These are phyloP conservation scores for Panopea generosa DNA, from an alignment of 2,888 invertebrate genomes.

Conservation along the genomic window DNA sequence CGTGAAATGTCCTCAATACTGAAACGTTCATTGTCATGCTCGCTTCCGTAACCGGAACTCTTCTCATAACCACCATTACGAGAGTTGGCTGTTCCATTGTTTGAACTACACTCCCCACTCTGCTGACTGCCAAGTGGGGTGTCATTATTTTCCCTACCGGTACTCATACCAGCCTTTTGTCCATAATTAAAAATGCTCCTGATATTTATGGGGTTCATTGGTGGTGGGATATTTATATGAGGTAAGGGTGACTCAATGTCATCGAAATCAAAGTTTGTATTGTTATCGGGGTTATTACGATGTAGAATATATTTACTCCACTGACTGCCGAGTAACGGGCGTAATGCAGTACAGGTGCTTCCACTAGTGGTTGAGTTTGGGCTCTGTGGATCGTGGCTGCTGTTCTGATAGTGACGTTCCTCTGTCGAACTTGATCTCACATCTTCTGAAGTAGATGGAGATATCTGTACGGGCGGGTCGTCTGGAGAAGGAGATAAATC, in stretches of 20 bases:
- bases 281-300: slow-evolving; percentile 64
- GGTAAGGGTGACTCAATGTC: slow-evolving; percentile 68
- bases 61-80: slow-evolving; percentile 72
- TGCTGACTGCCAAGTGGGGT: slow-evolving; percentile 73
- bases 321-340: slow-evolving; percentile 75
- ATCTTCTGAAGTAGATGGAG: slow-evolving; percentile 79
- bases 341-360: slow-evolving; percentile 70
- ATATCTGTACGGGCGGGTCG: slow-evolving; percentile 76
- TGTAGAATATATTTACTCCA: slow-evolving; percentile 77
- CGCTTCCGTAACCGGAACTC: slow-evolving; percentile 81
- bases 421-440: slow-evolving; percentile 77
- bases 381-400: slow-evolving; percentile 71
- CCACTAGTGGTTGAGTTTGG: slow-evolving; percentile 77
- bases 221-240: slow-evolving; percentile 77
- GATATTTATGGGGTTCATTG: slow-evolving; percentile 78
- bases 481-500: slow-evolving; percentile 81
- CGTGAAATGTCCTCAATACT: slow-evolving; percentile 75
- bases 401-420: slow-evolving; percentile 62
- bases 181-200: slow-evolving; percentile 75
- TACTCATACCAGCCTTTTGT: slow-evolving; percentile 57
- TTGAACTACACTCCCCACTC: slow-evolving; percentile 72
- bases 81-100: slow-evolving; percentile 76
- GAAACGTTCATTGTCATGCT: slow-evolving; percentile 77
- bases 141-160: slow-evolving; percentile 72
- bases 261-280: slow-evolving; percentile 50